Base-by-base conservation (phyloP, 2,888 invertebrate genomes). In the Tachina grossa region DNA sequence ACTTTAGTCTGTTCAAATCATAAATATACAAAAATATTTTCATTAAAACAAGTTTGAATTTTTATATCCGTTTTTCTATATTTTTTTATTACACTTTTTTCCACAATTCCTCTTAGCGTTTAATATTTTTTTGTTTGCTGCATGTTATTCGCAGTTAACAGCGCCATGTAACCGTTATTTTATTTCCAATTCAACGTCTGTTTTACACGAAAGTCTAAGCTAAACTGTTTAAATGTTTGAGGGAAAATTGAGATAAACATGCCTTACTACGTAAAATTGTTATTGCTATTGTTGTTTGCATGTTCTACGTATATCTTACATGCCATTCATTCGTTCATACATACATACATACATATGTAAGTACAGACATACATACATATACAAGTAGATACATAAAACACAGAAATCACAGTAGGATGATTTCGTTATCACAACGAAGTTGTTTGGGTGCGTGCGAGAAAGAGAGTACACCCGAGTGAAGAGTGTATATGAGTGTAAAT, bases 211-310 rank as follows among this genome's bases (percentile, higher is more conserved):
- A 79, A 71, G 85, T 75, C 83, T 55, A 83, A 76, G 66, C 47
- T 61, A 72, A 85, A 85, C 79, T 85, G 72, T 78, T 78, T 22
- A 14, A 66, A 65, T 79, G 71, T 47, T 75, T 79, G 66, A 61
- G 71, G 59, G 22, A 80, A 76, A 83, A 51, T 68, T 74, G 77
- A 66, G 77, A 83, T 83, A 83, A 83, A 83, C 77, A 66, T 53
- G 66, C 65, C 68, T 83, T 72, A 55, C 76, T 41, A 71, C 59
- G 57, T 72, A 57, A 45, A 45, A 3, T 53, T 76, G 41, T 47
- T 45, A 9, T 59, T 63, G 51, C 6, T 45, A 5, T 68, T 72
- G 22, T 74, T 74, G 49, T 55, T 81, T 59, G 74, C 47, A 47
- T 47, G 39, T 69, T 74, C 57, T 72, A 68, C 75, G 31, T 53